These are phyloP conservation scores for Anas bernieri DNA, from an alignment of 2,797 vertebrate genomes.

Conservation along the genomic window DNA sequence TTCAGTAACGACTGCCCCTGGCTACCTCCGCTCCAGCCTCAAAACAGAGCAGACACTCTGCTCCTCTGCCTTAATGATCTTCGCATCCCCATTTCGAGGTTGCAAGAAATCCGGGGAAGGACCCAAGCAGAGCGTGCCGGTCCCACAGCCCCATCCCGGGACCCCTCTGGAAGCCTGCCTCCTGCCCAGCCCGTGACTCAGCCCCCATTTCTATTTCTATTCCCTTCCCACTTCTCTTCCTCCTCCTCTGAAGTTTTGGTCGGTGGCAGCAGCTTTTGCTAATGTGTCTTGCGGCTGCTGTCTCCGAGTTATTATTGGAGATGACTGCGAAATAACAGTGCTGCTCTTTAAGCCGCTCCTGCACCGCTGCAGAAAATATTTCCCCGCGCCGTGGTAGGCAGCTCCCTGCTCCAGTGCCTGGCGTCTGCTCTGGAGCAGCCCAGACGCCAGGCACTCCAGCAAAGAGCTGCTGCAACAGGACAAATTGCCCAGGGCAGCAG, in stretches of 20 bases:
- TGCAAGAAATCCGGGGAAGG: background rate
- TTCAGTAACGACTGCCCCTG: background rate
- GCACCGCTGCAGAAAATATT: constrained; percentile 62
- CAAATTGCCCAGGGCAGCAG: constrained; percentile 73
- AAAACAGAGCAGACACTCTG: background rate
- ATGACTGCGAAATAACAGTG: constrained; percentile 47
- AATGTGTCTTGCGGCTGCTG: constrained; percentile 40
- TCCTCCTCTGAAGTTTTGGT: constrained; percentile 41
- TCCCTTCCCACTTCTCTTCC: constrained; percentile 57
- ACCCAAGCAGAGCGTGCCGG: background rate
- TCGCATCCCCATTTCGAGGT: background rate
- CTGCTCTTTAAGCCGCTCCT: constrained; percentile 48
- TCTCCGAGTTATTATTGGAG: constrained; percentile 49
- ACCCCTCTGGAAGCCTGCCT: background rate
- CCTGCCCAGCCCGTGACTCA: constrained; percentile 35
- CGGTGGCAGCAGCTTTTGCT: constrained; percentile 49
- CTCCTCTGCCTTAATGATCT: background rate
- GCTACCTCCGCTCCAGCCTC: background rate
- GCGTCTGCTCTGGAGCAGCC: constrained; percentile 62
- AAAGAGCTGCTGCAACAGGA: constrained; percentile 65
- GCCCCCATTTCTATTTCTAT: constrained; percentile 56
- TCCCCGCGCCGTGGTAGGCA: constrained; percentile 56
- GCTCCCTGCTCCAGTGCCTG: constrained; percentile 60
- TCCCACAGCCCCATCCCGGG: background rate
- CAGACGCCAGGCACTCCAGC: constrained; percentile 70